These are phyloP conservation scores for Chaenodraco wilsoni DNA, from an alignment of 2,797 vertebrate genomes.

Conservation along the genomic window DNA sequence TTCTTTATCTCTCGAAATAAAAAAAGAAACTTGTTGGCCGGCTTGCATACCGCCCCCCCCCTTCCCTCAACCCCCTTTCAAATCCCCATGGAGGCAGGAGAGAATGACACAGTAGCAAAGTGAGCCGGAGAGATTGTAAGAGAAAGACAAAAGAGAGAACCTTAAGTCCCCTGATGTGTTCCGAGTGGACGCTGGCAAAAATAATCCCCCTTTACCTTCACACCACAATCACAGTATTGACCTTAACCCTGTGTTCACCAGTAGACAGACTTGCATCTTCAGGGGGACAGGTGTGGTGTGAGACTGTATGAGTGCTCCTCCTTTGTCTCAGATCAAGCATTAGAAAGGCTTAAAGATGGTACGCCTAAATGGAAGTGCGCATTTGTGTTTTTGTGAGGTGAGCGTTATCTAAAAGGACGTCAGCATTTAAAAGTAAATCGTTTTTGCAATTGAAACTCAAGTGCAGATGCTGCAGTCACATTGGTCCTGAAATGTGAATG, in stretches of 20 bases:
- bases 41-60: constrained; percentile 18
- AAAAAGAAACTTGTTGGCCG: constrained; percentile 48
- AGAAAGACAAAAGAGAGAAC: constrained; percentile 46
- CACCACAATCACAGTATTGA: constrained; percentile 61
- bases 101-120: constrained; percentile 46
- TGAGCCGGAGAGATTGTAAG: constrained; percentile 36
- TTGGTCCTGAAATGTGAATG: not conserved
- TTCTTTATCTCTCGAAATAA: constrained; percentile 55
- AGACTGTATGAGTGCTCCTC: constrained; percentile 11
- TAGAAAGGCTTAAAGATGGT: constrained; percentile 63
- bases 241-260: constrained; percentile 51
- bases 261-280: constrained; percentile 38
- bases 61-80: constrained; percentile 20
- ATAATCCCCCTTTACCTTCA: constrained; percentile 67
- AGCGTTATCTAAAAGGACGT: constrained; percentile 49
- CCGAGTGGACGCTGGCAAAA: constrained; percentile 58
- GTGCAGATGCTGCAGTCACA: constrained; percentile 16
- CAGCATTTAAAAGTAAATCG: constrained; percentile 19
- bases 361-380: constrained; percentile 22
- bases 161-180: constrained; percentile 47
- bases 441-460: constrained; percentile 36
- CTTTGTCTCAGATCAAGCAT: constrained; percentile 67
- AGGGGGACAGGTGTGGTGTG: not conserved
- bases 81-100: constrained; percentile 68
- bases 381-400: constrained; percentile 46